Evolutionary conservation across 2,888 invertebrate species (phyloP), one percentile per base, ranked within the genome.

Genomic region (Nemotelus nigrinus): DNA sequence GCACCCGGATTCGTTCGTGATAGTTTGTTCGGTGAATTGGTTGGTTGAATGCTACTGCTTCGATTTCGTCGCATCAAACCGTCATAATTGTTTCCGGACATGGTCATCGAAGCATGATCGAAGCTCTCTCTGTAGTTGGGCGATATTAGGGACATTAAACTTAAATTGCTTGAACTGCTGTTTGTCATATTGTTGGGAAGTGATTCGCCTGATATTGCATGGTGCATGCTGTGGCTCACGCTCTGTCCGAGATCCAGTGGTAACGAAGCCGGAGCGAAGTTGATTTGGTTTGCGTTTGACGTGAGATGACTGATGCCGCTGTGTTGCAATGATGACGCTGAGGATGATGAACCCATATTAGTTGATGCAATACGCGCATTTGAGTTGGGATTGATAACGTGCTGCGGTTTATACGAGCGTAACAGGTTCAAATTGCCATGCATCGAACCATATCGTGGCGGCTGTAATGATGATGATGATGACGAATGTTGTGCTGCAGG

Each of bases 221-320:
- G 63, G 41, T 63, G 63, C 45, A 10, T 2, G 67, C 47, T 10
- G 3, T 6, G 3, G 8, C n/a, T 39, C 3, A 83, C 83, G n/a
- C 50, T 60, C 48, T 58, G 25, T 10, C 58, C 58, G 79, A 86
- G 81, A 80, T 86, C 86, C 75, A 86, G 83, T 64, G 86, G 87
- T 81, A 87, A 83, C 79, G 87, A 86, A 55, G 83, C 83, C 68
- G 87, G 86, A 50, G 86, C 86, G 83, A 84, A 87, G 80, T 83
- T 86, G 74, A 83, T 83, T 79, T 84, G 82, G 39, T 81, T 82
- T 82, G 10, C 41, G 67, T 10, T 44, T 79, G 80, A 80, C 74
- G 78, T 77, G 63, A 71, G 78, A 47, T 64, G 76, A 74, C 75
- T 80, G 57, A 63, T 57, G 67, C 55, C 72, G 63, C 80, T 80